A percentile compares a stretch with the other conserved stretches of the same genome.
phyloP scores from a whole-genome alignment of 2,888 invertebrate species.

The Caprella mutica region DNA sequence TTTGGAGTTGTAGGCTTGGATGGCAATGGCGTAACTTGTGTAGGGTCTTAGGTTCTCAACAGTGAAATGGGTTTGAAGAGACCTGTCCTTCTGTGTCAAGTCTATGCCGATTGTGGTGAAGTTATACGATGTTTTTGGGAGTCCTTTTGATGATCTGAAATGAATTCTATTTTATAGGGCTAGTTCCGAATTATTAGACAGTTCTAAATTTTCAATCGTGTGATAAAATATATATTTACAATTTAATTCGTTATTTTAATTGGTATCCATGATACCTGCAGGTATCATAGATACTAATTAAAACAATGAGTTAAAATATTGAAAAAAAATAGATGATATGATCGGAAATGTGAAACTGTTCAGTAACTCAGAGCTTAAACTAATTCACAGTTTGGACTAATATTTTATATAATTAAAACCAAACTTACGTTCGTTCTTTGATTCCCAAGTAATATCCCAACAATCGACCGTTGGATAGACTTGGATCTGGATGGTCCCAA shows the following conservation, averaged over 20 bases:
- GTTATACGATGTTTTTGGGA: constrained; percentile 16
- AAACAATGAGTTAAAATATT: too few species aligned
- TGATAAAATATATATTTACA: too few species aligned
- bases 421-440: constrained; percentile 10
- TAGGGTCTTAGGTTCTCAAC: constrained; percentile 19
- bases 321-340: too few species aligned
- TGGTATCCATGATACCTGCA: too few species aligned
- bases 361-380: too few species aligned
- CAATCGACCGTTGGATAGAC: constrained; percentile 23
- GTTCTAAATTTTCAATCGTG: too few species aligned
- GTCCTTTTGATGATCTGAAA: neutral
- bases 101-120: constrained; percentile 28
- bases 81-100: neutral
- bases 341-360: too few species aligned
- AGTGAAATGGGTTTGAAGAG: constrained; percentile 11
- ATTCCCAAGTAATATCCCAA: constrained; percentile 28
- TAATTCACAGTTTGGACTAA: neutral
- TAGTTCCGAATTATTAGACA: too few species aligned
- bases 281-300: too few species aligned
- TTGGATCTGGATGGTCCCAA: constrained; percentile 25
- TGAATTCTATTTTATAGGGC: neutral
- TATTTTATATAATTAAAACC: neutral
- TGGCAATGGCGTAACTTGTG: constrained; percentile 25
- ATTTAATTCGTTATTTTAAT: too few species aligned
- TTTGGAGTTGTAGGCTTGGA: constrained; percentile 29